Evolutionary conservation across 1,140 invertebrate species (phyloP), one percentile per base, ranked within the genome.

Genomic region (Drosophila ficusphila): DNA sequence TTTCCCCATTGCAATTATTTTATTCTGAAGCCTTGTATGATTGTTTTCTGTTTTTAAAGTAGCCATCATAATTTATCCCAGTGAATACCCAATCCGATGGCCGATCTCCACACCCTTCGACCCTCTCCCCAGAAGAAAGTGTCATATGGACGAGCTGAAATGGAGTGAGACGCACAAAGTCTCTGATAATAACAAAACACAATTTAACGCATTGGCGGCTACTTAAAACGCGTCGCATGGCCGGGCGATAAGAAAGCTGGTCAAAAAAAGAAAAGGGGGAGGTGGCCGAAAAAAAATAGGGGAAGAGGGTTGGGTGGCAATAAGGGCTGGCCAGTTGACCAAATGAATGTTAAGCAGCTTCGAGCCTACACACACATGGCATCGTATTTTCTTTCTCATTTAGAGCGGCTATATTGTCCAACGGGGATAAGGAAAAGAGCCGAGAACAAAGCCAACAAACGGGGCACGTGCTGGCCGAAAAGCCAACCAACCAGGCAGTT

Each of bases 121-220:
- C 7, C 11, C 27, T 11, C 4, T 3, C 0, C 14, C 3, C 44
- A 2, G 1, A 34, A 36, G 34, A 83, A 85, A 79, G 72, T 86
- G 79, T 85, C 79, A 86, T 86, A 76, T 79, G 81, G 76, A 72
- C 57, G 52, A 27, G 49, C 38, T 27, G 16, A 51, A 41, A 38
- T 29, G 42, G 67, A 73, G 38, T 25, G 53, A 68, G 51, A 57
- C 14, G 21, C 34, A 51, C 54, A 34, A 61, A 56, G 67, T 68
- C 57, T 41, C 68, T 86, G 79, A 85, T 85, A 85, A 86, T 81
- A 76, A 72, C 72, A 76, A 81, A 85, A 79, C 76, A 79, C 81
- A 86, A 79, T 85, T 85, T 85, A 85, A 86, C 79, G 79, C 81
- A 79, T 85, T 85, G 81, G 79, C 79, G 79, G 79, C 79, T 85